Evolutionary conservation across 2,888 invertebrate genomes (phyloP), one percentile per base, ranked within the genome.

Genomic region (Mactromeris polynyma): DNA sequence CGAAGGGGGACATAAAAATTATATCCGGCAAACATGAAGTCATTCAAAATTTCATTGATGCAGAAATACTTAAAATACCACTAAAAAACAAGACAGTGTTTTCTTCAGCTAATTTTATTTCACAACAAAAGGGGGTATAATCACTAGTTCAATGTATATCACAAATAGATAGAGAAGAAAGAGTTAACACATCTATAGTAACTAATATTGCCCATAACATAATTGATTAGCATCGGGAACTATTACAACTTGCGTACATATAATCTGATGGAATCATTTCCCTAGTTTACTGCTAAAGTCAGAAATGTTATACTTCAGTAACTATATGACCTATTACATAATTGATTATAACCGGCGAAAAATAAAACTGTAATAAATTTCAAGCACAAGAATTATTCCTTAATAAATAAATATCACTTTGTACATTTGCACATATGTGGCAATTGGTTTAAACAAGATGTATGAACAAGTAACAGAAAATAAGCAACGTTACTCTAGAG

Each of bases 111-210:
- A 73, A 14, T 73, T 73, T 73, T 73, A 73, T 73, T 73, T 73
- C 73, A 73, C 73, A 73, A 73, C 73, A 73, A 73, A 73, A 33
- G 31, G 73, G 73, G 31, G 36, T 73, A 73, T 31, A 73, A 73
- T 73, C 73, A 73, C 73, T 73, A 73, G 33, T 73, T 33, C 58
- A 64, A 26, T 64, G 58, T 64, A 26, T 64, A 64, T 64, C 58
- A 64, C 58, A 64, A 64, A 6, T 64, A 64, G 58, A 26, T 26
- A 64, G 58, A 64, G 58, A 64, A 26, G 26, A 64, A 26, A 64
- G 26, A 64, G 58, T 26, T 64, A 64, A 64, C 58, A 58, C 58
- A 26, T 26, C 58, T 64, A 64, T 26, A n/a, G 26, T 64, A 64
- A 64, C n/a, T 64, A 64, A 64, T 64, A 64, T 64, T 64, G 58